A percentile compares a stretch with the other conserved stretches of the same genome.
Conservation (phyloP, 2,797 vertebrate genomes). For the Monodelphis domestica region DNA sequence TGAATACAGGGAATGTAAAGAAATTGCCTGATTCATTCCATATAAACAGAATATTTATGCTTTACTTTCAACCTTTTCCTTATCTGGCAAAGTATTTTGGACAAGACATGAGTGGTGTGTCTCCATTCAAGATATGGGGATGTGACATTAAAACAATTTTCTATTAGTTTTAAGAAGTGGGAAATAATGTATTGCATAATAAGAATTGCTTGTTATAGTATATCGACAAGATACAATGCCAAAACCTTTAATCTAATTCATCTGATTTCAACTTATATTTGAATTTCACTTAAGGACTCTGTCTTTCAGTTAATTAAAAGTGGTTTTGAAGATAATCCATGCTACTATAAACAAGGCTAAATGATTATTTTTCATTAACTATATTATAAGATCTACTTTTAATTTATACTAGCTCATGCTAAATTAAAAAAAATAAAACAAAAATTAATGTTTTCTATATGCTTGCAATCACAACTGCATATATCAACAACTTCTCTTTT, state of each 20-base stretch:
- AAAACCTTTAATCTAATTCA: constrained; percentile 17
- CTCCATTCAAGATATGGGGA: not conserved
- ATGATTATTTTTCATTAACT: constrained; percentile 9
- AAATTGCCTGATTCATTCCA: not conserved
- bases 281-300: constrained; percentile 27
- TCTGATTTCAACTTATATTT: constrained; percentile 27
- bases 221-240: not conserved
- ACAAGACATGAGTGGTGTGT: not conserved
- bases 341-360: not conserved
- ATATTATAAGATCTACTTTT: not conserved
- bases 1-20: not conserved
- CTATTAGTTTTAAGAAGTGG: not conserved
- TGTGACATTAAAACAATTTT: not conserved
- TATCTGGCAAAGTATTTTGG: not conserved
- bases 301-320: constrained; percentile 12
- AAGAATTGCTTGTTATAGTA: not conserved
- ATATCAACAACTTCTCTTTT: constrained; percentile 24
- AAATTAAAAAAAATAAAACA: not conserved
- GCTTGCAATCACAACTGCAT: constrained; percentile 13
- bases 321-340: constrained; percentile 4
- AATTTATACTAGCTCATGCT: constrained; percentile 45
- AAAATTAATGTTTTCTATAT: not conserved
- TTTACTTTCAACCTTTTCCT: not conserved
- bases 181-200: not conserved
- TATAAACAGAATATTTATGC: not conserved